Base-by-base conservation (phyloP, 2,797 vertebrate species). In the Babyrousa celebensis region DNA sequence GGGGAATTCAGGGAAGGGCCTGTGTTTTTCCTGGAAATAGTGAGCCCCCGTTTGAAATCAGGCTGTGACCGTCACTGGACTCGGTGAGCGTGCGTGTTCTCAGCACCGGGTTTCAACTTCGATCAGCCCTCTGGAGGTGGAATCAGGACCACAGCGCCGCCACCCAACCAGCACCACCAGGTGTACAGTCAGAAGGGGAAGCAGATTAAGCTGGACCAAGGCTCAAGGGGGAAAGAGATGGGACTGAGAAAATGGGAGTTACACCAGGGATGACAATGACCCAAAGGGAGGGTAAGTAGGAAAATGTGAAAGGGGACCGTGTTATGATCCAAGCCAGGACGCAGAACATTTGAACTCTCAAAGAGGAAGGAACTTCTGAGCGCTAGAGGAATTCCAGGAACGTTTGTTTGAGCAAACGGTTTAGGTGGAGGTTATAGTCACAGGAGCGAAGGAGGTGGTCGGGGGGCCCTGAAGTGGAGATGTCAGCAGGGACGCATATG, bases 371-470 rank as follows among this genome's bases (percentile, higher is more conserved):
- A 65, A 25, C 2, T 78, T 88, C 68, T 56, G 58, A 32, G 58
- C 36, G 23, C 40, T 20, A 32, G 58, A n/a, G 84, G 52, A 67
- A 27, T 62, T 62, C 36, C 40, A 70, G 60, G 12, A 12, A 11
- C 8, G 23, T 70, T 43, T 60, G 8, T 77, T 36, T 63, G 54
- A 52, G 67, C 62, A 21, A 21, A 12, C n/a, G 56, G 52, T 67
- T 82, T 32, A 65, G 56, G 63, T 21, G 32, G 90, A 88, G 85
- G 62, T 79, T 32, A 36, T 85, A 70, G 54, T 96, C 70, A 25
- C 2, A 5, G 43, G 36, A 43, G 11, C 71, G 80, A 25, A 92
- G 71, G 82, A 92, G 82, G 70, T 20, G 10, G 23, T 75, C 36
- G 32, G 62, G 74, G 58, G 87, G 75, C 29, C n/a, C 48, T 20